Evolutionary conservation across 1,140 invertebrate species (phyloP), one percentile per base, ranked within the genome.

Genomic region (Drosophila tani): DNA sequence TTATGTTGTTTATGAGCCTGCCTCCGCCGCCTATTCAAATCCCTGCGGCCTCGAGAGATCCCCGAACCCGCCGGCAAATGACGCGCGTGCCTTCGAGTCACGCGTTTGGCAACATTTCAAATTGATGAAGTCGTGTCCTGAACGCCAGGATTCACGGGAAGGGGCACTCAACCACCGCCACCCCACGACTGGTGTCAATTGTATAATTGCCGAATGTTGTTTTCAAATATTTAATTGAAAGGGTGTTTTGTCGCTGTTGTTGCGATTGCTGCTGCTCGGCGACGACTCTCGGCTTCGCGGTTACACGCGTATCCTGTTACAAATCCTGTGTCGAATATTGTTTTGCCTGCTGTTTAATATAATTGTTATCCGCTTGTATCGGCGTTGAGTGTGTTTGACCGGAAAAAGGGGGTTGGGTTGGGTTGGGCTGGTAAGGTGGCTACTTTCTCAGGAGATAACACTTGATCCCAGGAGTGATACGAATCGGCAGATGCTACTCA

Each of bases 231-330:
- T 92, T 92, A 92, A 92, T 92, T 92, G 91, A 92, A 92, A 91
- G 91, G 87, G 87, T 86, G 90, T 86, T 91, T 81, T 79, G 56
- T 82, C 81, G 66, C 35, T 69, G 58, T 55, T 64, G 74, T 47
- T 75, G 65, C 50, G 21, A 67, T 46, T 70, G 43, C 32, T 59
- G 35, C 60, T 29, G 27, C 47, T 38, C 27, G 17, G 11, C 5
- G 24, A 21, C 49, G 47, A 27, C 41, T 68, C 68, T 32, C 64
- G 71, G 78, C 66, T 91, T 81, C 84, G 86, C 79, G 91, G 91
- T 92, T 92, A 92, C 91, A 92, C 91, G 91, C 83, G 77, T 92
- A 92, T 92, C 91, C 91, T 86, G 87, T 92, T 92, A 86, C 91
- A 92, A 91, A 92, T 92, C 91, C 84, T 75, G 81, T 75, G 74